phyloP scores from a whole-genome alignment of 2,888 invertebrate species.

The Cremastinae sp. region DNA sequence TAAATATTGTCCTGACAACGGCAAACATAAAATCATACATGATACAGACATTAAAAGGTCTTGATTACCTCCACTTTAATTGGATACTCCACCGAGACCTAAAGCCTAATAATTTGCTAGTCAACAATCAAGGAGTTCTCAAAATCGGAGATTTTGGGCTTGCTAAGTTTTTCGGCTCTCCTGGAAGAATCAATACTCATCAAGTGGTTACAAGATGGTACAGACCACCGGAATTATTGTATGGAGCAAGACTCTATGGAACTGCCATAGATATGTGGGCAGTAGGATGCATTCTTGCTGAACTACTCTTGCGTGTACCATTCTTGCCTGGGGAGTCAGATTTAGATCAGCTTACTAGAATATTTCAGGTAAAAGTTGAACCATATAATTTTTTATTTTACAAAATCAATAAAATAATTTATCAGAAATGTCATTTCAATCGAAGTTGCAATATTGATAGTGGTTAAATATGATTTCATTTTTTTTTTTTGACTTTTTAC shows the following conservation, averaged over 20 bases:
- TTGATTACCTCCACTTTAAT: slow-evolving; percentile 96
- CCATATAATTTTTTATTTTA: background rate
- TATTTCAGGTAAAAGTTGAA: slow-evolving; percentile 87
- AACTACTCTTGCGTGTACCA: slow-evolving; percentile 93
- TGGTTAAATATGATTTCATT: background rate
- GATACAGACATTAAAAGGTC: slow-evolving; percentile 95
- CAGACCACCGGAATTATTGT: slow-evolving; percentile 95
- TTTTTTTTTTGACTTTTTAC: background rate
- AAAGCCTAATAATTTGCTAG: slow-evolving; percentile 98
- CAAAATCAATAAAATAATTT: too few relatives aligned
- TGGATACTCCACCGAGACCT: slow-evolving; percentile 99
- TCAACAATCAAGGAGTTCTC: slow-evolving; percentile 93
- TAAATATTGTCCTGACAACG: slow-evolving; percentile 91
- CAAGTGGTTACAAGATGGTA: slow-evolving; percentile 98
- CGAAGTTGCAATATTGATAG: too few relatives aligned
- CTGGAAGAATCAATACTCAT: slow-evolving; percentile 97
- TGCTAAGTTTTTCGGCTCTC: slow-evolving; percentile 98
- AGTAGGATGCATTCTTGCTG: slow-evolving; percentile 98
- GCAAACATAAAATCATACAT: slow-evolving; percentile 97
- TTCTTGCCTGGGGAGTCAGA: slow-evolving; percentile 98
- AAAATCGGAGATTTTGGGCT: slow-evolving; percentile 99
- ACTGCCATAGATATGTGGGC: slow-evolving; percentile 99
- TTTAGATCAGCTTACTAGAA: slow-evolving; percentile 96
- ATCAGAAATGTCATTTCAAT: too few relatives aligned
- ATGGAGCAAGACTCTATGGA: slow-evolving; percentile 97